Evolutionary conservation across 2,797 vertebrate species (phyloP).

Genomic region (Myioborus melanocephalus): DNA sequence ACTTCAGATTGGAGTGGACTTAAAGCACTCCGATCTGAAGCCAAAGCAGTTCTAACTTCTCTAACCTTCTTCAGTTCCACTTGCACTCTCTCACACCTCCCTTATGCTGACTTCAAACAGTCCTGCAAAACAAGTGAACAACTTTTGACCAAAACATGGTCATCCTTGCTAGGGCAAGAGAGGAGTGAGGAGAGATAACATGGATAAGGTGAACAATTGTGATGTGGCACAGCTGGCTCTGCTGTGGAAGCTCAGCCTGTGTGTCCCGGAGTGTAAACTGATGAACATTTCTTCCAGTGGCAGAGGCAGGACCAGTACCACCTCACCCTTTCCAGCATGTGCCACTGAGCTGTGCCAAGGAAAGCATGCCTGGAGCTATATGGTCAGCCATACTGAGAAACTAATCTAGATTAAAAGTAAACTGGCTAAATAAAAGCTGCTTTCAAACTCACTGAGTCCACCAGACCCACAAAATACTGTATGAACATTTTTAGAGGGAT

Average conservation of each 20-base stretch:
- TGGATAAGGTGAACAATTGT: fast-evolving
- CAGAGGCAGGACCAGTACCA: neutral
- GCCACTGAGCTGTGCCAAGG: neutral
- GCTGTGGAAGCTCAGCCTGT: neutral
- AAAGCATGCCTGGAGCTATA: neutral
- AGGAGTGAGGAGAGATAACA: neutral
- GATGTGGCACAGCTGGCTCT: neutral
- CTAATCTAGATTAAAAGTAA: neutral
- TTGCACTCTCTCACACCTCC: neutral
- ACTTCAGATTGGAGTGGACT: neutral
- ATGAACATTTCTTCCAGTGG: neutral
- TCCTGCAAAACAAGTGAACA: neutral
- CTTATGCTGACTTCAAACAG: neutral
- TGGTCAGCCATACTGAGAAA: neutral
- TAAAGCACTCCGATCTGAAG: neutral
- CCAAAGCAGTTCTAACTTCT: neutral
- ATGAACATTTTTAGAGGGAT: neutral
- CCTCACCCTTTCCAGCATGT: neutral
- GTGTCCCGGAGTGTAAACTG: fast-evolving
- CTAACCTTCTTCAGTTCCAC: neutral
- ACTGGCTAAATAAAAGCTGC: neutral
- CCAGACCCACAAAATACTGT: neutral
- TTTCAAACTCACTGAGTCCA: neutral
- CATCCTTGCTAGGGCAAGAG: neutral
- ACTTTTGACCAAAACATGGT: neutral